Conservation (phyloP, 2,797 vertebrate species). For the Microtus californicus region DNA sequence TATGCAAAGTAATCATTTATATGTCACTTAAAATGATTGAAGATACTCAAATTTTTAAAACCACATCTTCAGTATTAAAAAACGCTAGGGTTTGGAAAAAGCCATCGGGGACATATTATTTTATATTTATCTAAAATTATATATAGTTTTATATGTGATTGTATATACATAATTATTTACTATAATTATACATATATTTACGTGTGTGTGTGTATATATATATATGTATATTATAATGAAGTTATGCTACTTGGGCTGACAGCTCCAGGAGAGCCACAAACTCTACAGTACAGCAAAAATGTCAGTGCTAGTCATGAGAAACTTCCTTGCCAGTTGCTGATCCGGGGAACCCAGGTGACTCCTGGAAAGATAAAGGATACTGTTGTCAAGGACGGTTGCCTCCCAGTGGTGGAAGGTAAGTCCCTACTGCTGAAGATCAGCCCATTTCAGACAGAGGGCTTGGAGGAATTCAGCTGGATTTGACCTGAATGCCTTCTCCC, state of each 20-base stretch:
- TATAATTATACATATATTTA: too few relatives aligned
- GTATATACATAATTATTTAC: not conserved
- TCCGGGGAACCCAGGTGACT: not conserved
- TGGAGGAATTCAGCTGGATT: not conserved
- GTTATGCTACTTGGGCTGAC: not conserved
- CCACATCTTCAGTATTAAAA: not conserved
- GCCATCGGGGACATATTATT: not conserved
- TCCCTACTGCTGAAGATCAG: not conserved
- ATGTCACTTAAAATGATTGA: not conserved
- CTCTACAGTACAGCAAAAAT: too few relatives aligned
- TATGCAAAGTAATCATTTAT: not conserved
- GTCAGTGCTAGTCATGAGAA: not conserved
- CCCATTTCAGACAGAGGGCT: not conserved
- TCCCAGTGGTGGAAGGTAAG: not conserved
- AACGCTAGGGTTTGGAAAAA: not conserved
- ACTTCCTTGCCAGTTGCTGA: not conserved
- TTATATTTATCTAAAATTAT: not conserved
- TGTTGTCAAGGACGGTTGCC: not conserved
- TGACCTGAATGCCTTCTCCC: not conserved
- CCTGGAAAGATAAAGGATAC: not conserved
- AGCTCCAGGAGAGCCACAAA: not conserved
- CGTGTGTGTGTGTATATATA: not conserved
- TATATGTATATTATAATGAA: not conserved
- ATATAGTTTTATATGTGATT: not conserved
- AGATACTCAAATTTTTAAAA: slow-evolving; percentile 21